Conservation (phyloP, 2,113 vertebrate species). For the Anoplopoma fimbria region DNA sequence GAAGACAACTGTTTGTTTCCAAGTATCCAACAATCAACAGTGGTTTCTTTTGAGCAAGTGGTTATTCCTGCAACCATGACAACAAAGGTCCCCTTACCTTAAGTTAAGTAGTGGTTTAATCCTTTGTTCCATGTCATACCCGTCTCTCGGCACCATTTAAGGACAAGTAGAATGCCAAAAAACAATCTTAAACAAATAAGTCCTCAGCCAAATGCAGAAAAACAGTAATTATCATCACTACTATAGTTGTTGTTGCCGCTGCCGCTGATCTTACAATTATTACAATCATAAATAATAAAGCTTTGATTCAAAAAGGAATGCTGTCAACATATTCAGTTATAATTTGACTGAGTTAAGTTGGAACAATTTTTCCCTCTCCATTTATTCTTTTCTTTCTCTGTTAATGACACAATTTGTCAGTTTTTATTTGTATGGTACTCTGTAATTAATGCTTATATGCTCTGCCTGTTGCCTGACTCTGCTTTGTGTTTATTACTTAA, state of each 20-base stretch:
- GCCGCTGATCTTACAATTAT: constrained; percentile 4
- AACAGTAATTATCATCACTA: not conserved
- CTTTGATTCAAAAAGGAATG: not conserved
- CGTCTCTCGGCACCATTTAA: not conserved
- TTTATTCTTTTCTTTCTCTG: not conserved
- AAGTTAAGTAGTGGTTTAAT: too few species aligned
- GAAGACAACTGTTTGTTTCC: too few species aligned
- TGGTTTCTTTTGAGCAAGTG: too few species aligned
- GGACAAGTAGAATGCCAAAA: not conserved
- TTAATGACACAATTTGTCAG: not conserved
- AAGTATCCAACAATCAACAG: too few species aligned
- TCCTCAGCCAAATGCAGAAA: not conserved
- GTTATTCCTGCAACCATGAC: too few species aligned
- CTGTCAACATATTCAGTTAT: not conserved
- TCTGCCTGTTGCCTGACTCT: not conserved
- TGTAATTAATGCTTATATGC: not conserved
- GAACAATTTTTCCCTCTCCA: not conserved
- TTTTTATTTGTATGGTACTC: not conserved
- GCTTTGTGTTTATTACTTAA: not conserved
- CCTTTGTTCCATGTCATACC: too few species aligned
- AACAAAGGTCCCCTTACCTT: too few species aligned
- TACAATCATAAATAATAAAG: not conserved
- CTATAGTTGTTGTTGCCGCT: not conserved
- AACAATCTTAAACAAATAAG: not conserved
- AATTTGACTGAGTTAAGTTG: not conserved